Conservation (phyloP, 2,888 invertebrate species). For the Panzeria rudis region DNA sequence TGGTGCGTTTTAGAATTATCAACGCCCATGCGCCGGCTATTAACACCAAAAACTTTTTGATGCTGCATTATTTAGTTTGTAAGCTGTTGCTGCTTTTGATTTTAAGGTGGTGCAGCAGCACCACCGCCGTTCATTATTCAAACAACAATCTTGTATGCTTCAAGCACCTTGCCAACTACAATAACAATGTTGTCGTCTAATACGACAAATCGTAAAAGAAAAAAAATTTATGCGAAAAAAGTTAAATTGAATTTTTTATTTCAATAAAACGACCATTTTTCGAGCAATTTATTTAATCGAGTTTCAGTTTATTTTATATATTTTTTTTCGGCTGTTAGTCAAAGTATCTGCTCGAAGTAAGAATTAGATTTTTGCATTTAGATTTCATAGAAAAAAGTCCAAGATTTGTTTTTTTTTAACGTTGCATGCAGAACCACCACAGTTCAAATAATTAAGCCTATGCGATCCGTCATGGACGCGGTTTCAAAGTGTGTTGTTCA, state of each 20-base stretch:
- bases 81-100: not conserved
- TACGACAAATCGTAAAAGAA: constrained; percentile 42
- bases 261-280: constrained; percentile 56
- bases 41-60: constrained; percentile 70
- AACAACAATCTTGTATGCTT: constrained; percentile 56
- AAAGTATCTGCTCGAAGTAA: constrained; percentile 24
- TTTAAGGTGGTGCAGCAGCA: constrained; percentile 66
- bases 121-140: constrained; percentile 57
- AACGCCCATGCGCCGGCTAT: constrained; percentile 72
- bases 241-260: constrained; percentile 34
- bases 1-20: constrained; percentile 59
- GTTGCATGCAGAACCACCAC: constrained; percentile 38
- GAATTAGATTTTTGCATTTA: constrained; percentile 58
- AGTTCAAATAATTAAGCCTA: constrained; percentile 68
- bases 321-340: constrained; percentile 17
- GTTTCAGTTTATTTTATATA: constrained; percentile 32
- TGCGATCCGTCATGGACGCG: constrained; percentile 67
- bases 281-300: constrained; percentile 54
- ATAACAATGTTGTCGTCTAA: constrained; percentile 30
- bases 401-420: constrained; percentile 40
- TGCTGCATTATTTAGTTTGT: constrained; percentile 59
- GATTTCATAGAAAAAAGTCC: constrained; percentile 60
- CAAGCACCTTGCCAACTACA: constrained; percentile 66
- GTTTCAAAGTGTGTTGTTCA: constrained; percentile 55
- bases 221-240: constrained; percentile 40